phyloP scores from a whole-genome alignment of 2,113 vertebrate genomes.

The Spheniscus mendiculus region DNA sequence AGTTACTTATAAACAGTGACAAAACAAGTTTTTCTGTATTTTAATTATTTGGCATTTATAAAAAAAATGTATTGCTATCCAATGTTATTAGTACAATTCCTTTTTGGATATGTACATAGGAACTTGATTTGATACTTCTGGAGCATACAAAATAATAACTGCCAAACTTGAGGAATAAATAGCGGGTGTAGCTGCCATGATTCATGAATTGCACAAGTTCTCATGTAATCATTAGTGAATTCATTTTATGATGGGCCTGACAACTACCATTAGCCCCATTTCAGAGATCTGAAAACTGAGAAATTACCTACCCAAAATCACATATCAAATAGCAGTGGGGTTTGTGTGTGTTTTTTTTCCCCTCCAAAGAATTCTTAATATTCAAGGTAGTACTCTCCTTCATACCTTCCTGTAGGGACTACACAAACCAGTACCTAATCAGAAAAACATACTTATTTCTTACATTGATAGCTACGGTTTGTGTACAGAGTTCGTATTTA shows the following conservation, averaged over 20 bases:
- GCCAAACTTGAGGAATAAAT: background rate
- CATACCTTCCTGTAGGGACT: background rate
- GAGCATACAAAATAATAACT: rapidly evolving
- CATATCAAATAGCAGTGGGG: rapidly evolving
- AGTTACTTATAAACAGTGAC: background rate
- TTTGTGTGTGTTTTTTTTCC: rapidly evolving
- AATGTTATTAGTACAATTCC: background rate
- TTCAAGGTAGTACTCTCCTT: background rate
- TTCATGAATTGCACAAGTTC: background rate
- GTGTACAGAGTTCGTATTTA: background rate
- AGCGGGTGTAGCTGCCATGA: background rate
- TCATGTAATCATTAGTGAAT: background rate
- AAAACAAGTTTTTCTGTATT: background rate
- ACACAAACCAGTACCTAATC: background rate
- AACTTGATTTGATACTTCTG: background rate
- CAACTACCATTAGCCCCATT: background rate
- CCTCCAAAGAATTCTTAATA: background rate
- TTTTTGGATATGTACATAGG: rapidly evolving
- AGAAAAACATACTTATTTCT: background rate
- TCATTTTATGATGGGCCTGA: background rate
- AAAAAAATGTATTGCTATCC: background rate
- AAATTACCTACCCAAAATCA: background rate
- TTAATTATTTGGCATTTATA: background rate
- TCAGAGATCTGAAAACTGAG: background rate
- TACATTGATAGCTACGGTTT: background rate